phyloP scores from a whole-genome alignment of 2,113 vertebrate genomes.

The Clarias magur region DNA sequence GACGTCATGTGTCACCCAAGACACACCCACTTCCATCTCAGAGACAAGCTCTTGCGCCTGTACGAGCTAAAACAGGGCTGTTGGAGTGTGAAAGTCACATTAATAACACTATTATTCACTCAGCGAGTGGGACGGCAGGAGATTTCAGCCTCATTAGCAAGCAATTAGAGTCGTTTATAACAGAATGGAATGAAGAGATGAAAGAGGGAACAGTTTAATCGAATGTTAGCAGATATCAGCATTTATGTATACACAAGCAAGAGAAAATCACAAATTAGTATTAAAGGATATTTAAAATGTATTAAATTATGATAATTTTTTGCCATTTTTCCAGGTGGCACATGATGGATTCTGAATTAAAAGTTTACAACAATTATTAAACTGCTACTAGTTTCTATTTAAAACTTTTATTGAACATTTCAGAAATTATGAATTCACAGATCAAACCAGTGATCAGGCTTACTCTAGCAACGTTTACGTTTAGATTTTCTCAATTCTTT shows the following conservation, averaged over 20 bases:
- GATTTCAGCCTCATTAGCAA: slow-evolving; percentile 36
- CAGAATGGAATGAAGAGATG: slow-evolving; percentile 15
- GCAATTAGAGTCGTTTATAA: slow-evolving; percentile 47
- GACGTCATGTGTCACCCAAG: not conserved
- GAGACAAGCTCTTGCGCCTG: not conserved
- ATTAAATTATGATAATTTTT: too few species aligned
- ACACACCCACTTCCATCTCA: not conserved
- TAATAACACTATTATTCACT: slow-evolving; percentile 25
- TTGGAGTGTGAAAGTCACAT: slow-evolving; percentile 34
- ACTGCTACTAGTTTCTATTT: too few species aligned
- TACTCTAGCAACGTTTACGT: too few species aligned
- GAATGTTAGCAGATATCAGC: not conserved
- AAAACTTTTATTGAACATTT: too few species aligned
- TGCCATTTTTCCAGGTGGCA: too few species aligned
- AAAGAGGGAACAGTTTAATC: not conserved
- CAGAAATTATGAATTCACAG: too few species aligned
- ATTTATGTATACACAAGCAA: not conserved
- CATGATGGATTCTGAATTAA: too few species aligned
- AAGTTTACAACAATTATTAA: too few species aligned
- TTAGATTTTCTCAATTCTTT: too few species aligned
- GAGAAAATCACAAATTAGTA: too few species aligned
- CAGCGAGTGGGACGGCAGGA: slow-evolving; percentile 10
- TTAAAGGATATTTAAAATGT: too few species aligned
- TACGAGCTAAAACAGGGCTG: not conserved
- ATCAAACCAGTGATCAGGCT: too few species aligned